These are phyloP conservation scores for Trachelus stipa DNA, from an alignment of 2,888 invertebrate species.

Conservation along the genomic window DNA sequence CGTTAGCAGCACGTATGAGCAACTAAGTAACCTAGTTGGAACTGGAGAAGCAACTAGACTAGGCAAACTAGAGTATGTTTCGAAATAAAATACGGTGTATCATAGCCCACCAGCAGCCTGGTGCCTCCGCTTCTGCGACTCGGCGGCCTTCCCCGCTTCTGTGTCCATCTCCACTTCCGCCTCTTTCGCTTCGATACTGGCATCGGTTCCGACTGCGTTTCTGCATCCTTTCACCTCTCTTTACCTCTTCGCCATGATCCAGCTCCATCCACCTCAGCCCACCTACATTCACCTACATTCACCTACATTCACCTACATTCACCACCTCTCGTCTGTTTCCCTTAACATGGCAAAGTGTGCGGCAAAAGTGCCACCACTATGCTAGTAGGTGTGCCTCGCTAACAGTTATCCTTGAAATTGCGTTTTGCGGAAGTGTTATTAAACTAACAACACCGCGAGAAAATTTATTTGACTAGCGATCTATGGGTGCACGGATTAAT, in stretches of 20 bases:
- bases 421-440: slow-evolving; percentile 54
- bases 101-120: not conserved
- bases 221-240: too few relatives aligned
- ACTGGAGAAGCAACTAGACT: not conserved
- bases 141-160: too few relatives aligned
- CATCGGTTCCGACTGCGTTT: too few relatives aligned
- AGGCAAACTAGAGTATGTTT: slow-evolving; percentile 1
- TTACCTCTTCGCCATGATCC: too few relatives aligned
- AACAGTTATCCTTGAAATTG: slow-evolving; percentile 60
- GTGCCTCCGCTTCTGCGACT: too few relatives aligned
- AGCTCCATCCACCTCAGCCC: too few relatives aligned
- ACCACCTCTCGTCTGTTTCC: not conserved
- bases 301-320: not conserved
- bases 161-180: slow-evolving; percentile 2
- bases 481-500: not conserved
- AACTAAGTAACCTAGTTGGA: slow-evolving; percentile 6
- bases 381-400: slow-evolving; percentile 26
- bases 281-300: too few relatives aligned
- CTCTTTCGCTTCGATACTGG: not conserved
- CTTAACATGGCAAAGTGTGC: too few relatives aligned
- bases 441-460: slow-evolving; percentile 56
- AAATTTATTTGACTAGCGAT: slow-evolving; percentile 42
- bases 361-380: too few relatives aligned
- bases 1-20: slow-evolving; percentile 8
- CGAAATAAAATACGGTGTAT: slow-evolving; percentile 1